A percentile compares a stretch with the other conserved stretches of the same genome.
These are phyloP conservation scores for Acanthosoma haemorrhoidale DNA, from an alignment of 2,888 invertebrate species.

Conservation along the genomic window DNA sequence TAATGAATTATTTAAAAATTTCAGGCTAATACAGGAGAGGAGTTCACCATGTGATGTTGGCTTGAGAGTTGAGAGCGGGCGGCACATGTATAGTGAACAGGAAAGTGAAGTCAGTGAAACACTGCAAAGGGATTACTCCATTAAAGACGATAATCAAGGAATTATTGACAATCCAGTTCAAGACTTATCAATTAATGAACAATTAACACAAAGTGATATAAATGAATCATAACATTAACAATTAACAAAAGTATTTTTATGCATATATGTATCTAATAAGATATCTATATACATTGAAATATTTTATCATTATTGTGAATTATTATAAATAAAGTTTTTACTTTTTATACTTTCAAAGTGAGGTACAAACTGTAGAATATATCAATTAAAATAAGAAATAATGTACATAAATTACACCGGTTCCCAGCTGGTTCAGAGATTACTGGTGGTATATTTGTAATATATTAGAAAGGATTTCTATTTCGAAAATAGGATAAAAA, in stretches of 20 bases:
- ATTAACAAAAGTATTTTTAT: background rate
- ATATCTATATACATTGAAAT: constrained; percentile 25
- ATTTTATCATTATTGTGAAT: constrained; percentile 22
- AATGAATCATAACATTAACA: constrained; percentile 31
- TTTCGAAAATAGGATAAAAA: constrained; percentile 22
- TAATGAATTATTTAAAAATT: background rate
- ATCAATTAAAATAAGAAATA: constrained; percentile 9
- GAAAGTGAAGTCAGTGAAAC: constrained; percentile 11
- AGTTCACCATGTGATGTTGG: constrained; percentile 18
- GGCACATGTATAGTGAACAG: constrained; percentile 20
- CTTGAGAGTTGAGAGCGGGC: background rate
- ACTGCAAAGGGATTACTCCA: background rate
- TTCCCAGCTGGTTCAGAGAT: background rate
- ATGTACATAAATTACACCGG: constrained; percentile 8
- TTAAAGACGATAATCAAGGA: constrained; percentile 20
- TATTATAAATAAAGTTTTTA: constrained; percentile 29
- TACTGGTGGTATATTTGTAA: constrained; percentile 13
- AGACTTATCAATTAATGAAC: constrained; percentile 30
- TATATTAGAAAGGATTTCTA: constrained; percentile 17
- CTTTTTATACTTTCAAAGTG: constrained; percentile 30
- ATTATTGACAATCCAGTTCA: constrained; percentile 30
- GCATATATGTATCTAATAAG: constrained; percentile 11
- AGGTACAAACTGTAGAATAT: constrained; percentile 29
- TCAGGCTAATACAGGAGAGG: constrained; percentile 24
- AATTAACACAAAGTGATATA: constrained; percentile 25